A percentile compares a stretch with the other conserved stretches of the same genome.
Conservation (phyloP, 2,888 invertebrate genomes). For the Rhodophaea formosa region DNA sequence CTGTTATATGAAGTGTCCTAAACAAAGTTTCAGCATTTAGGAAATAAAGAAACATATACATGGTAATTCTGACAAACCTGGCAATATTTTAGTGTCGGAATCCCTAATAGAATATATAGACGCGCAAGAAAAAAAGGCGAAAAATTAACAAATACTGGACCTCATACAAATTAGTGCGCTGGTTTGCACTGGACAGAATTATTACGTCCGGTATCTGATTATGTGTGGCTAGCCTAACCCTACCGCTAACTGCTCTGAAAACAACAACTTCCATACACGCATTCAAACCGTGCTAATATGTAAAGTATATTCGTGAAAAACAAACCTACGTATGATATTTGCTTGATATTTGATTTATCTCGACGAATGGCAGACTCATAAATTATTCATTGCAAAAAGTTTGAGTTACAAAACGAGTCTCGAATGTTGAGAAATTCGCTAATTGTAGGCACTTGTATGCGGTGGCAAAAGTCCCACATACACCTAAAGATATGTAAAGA, state of each 20-base stretch:
- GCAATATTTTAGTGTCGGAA: no score
- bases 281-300: not conserved
- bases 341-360: slow-evolving; percentile 13
- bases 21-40: no score
- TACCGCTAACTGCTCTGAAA: not conserved
- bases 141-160: no score
- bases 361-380: slow-evolving; percentile 20
- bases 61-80: no score
- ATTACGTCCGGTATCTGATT: no score
- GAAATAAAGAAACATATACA: no score
- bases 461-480: not conserved
- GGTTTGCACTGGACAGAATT: no score
- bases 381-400: slow-evolving; percentile 28
- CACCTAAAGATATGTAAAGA: not conserved
- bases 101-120: no score
- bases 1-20: no score
- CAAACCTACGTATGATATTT: slow-evolving; percentile 1
- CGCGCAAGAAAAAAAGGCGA: no score
- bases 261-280: not conserved
- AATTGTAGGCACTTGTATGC: slow-evolving; percentile 6
- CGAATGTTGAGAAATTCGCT: slow-evolving; percentile 32
- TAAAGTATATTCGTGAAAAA: not conserved
- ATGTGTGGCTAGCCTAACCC: no score
- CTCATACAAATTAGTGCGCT: no score
- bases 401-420: slow-evolving; percentile 31